Evolutionary conservation across 2,797 vertebrate genomes (phyloP).

Genomic region (Macrochelys suwanniensis): DNA sequence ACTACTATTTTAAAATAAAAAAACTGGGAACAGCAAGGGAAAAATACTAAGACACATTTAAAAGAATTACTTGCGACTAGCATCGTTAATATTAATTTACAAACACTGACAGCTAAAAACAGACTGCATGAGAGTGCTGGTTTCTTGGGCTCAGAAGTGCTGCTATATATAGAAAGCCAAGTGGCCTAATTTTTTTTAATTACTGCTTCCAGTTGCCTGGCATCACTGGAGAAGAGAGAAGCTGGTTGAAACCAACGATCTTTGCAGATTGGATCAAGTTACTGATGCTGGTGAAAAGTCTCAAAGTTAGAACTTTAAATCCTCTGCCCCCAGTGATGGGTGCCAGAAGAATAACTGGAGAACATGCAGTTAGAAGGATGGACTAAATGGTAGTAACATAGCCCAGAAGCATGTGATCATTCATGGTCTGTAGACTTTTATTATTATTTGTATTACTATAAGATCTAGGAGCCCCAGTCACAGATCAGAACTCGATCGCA

Average conservation of each 20-base stretch:
- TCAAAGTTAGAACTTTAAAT: not conserved
- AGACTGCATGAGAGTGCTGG: conserved; percentile 19
- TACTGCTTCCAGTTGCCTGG: conserved; percentile 38
- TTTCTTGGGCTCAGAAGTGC: conserved; percentile 33
- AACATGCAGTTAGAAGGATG: not conserved
- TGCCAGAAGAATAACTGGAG: not conserved
- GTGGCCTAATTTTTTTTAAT: conserved; percentile 53
- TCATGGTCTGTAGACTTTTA: not conserved
- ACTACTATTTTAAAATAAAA: not conserved
- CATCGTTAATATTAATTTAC: conserved; percentile 54
- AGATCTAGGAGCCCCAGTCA: not conserved
- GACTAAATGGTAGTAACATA: not conserved
- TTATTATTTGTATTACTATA: accelerated
- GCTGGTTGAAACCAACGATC: not conserved
- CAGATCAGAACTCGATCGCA: not conserved
- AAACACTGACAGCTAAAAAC: conserved; percentile 53
- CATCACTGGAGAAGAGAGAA: not conserved
- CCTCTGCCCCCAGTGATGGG: not conserved
- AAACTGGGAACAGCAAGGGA: not conserved
- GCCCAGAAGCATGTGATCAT: not conserved
- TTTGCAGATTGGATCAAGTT: not conserved
- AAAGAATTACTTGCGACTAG: conserved; percentile 47
- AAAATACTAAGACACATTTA: not conserved
- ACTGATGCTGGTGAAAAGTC: not conserved
- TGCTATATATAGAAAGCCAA: conserved; percentile 58